A percentile compares a stretch with the other conserved stretches of the same genome.
Evolutionary conservation across 2,797 vertebrate species (phyloP).

Genomic region (Manis pentadactyla): DNA sequence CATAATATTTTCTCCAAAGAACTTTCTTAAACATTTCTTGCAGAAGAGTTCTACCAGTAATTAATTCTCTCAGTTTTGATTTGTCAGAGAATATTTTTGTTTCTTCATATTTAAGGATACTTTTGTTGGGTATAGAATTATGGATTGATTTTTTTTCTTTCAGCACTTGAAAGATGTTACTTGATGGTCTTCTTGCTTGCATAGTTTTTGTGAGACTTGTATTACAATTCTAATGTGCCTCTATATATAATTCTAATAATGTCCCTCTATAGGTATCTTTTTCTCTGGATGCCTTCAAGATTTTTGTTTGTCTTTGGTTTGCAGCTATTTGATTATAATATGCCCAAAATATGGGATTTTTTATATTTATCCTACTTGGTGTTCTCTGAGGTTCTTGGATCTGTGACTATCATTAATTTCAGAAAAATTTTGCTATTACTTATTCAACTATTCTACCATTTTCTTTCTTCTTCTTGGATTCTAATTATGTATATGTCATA

Average conservation of each 20-base stretch:
- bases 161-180: not conserved
- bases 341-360: not conserved
- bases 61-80: not conserved
- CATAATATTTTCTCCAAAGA: not conserved
- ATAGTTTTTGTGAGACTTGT: not conserved
- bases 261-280: not conserved
- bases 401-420: not conserved
- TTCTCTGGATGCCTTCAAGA: not conserved
- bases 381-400: not conserved
- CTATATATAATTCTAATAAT: slow-evolving; percentile 9
- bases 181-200: not conserved
- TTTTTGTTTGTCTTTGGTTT: slow-evolving; percentile 18
- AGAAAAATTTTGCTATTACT: not conserved
- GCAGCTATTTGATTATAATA: not conserved
- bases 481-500: not conserved
- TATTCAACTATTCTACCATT: not conserved
- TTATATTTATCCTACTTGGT: not conserved
- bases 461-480: not conserved
- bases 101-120: slow-evolving; percentile 8
- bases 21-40: not conserved
- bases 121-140: slow-evolving; percentile 11
- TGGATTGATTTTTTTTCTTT: not conserved
- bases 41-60: not conserved
- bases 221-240: slow-evolving; percentile 7
- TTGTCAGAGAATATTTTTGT: slow-evolving; percentile 5